A percentile compares a stretch with the other conserved stretches of the same genome.
phyloP scores from a whole-genome alignment of 1,140 invertebrate genomes.

The Lepidurus packardi region DNA sequence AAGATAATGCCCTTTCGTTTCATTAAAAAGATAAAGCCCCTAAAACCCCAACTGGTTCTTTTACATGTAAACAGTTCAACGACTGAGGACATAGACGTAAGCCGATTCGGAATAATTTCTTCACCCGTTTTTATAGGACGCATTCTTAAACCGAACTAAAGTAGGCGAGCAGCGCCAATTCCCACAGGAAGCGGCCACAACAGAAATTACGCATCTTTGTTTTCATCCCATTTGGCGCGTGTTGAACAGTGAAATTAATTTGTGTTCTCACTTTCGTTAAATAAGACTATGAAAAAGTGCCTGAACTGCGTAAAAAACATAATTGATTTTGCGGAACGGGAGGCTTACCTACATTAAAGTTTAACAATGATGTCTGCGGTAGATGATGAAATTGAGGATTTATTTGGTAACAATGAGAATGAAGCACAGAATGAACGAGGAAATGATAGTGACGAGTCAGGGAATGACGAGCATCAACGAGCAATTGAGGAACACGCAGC shows the following conservation, averaged over 20 bases:
- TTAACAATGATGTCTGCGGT: too few species aligned
- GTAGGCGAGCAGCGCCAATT: not conserved
- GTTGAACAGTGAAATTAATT: too few species aligned
- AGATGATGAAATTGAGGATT: too few species aligned
- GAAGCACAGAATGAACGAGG: not conserved
- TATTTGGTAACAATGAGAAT: too few species aligned
- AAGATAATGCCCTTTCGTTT: not conserved
- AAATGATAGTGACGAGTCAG: not conserved
- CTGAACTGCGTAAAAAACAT: too few species aligned
- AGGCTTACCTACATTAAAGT: too few species aligned
- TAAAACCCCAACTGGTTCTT: not conserved
- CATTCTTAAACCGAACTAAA: not conserved
- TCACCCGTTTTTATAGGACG: not conserved
- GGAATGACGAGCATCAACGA: constrained; percentile 31
- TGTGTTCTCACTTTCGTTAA: too few species aligned
- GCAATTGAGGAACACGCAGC: constrained; percentile 36
- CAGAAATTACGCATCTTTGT: not conserved
- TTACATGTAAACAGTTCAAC: not conserved
- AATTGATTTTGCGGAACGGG: too few species aligned
- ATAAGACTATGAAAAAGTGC: too few species aligned
- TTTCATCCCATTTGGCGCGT: too few species aligned
- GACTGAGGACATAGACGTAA: not conserved
- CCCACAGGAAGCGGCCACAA: not conserved
- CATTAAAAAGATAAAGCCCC: not conserved
- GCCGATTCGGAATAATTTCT: constrained; percentile 12